phyloP scores from a whole-genome alignment of 2,797 vertebrate species.

The Pteropus rufus region DNA sequence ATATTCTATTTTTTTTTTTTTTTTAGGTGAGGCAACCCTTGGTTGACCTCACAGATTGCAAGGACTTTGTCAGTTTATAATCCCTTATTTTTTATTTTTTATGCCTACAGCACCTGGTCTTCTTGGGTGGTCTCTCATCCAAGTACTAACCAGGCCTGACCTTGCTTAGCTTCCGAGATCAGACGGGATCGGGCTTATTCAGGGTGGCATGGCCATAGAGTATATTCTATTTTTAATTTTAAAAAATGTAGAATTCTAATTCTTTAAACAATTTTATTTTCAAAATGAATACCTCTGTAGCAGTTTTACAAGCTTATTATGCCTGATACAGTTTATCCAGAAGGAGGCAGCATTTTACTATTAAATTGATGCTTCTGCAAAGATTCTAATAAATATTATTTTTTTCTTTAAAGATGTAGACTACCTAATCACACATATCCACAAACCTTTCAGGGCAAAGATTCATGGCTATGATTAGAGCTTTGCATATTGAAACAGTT shows the following conservation, averaged over 20 bases:
- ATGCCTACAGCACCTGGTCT: too few species aligned
- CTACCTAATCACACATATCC: slow-evolving; percentile 6
- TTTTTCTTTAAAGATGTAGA: background rate
- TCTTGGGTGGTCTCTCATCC: too few species aligned
- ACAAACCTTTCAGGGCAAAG: slow-evolving; percentile 15
- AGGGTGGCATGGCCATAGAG: too few species aligned
- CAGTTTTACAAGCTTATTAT: slow-evolving; percentile 10
- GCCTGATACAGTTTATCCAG: slow-evolving; percentile 62
- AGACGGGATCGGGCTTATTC: too few species aligned
- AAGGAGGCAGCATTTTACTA: slow-evolving; percentile 77
- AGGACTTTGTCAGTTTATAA: too few species aligned
- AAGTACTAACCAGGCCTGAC: too few species aligned
- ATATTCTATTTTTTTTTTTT: slow-evolving; percentile 2
- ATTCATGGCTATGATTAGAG: background rate
- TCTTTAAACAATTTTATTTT: background rate
- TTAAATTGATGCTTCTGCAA: slow-evolving; percentile 44
- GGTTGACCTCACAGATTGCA: too few species aligned
- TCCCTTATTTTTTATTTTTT: too few species aligned
- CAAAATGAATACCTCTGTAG: background rate
- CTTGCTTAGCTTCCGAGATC: too few species aligned
- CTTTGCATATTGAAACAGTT: slow-evolving; percentile 24
- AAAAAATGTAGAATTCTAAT: background rate
- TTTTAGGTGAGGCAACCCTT: too few species aligned
- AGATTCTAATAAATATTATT: background rate
- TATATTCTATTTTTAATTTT: slow-evolving; percentile 19